phyloP scores from a whole-genome alignment of 2,113 vertebrate species.

The Peromyscus leucopus region DNA sequence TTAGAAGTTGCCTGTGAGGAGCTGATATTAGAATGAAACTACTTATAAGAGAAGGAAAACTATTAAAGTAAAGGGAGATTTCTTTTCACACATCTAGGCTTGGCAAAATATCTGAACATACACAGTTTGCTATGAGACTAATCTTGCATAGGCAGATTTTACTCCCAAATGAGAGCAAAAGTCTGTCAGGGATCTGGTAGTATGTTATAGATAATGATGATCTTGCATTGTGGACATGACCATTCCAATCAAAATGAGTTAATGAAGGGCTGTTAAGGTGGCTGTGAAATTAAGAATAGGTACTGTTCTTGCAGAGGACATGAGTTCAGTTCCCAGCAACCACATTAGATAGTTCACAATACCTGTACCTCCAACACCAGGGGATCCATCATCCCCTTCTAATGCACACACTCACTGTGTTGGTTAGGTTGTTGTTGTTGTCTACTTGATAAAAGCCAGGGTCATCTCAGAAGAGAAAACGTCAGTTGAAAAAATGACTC shows the following conservation, averaged over 20 bases:
- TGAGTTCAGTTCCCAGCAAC: not conserved
- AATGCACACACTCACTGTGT: not conserved
- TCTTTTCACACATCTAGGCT: not conserved
- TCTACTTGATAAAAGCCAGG: not conserved
- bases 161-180: not conserved
- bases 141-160: not conserved
- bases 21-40: not conserved
- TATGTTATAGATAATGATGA: not conserved
- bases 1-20: not conserved
- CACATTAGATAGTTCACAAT: not conserved
- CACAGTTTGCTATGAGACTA: not conserved
- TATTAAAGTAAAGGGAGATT: not conserved
- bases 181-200: rapidly evolving
- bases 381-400: not conserved
- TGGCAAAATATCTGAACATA: not conserved
- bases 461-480: not conserved
- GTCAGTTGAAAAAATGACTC: not conserved
- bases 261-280: too few relatives aligned
- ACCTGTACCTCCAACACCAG: not conserved
- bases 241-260: not conserved
- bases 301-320: not conserved
- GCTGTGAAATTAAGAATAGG: not conserved
- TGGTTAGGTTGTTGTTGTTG: not conserved
- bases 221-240: not conserved
- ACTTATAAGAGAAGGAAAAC: not conserved